Evolutionary conservation across 2,113 vertebrate species (phyloP).

Genomic region (Epinephelus lanceolatus): DNA sequence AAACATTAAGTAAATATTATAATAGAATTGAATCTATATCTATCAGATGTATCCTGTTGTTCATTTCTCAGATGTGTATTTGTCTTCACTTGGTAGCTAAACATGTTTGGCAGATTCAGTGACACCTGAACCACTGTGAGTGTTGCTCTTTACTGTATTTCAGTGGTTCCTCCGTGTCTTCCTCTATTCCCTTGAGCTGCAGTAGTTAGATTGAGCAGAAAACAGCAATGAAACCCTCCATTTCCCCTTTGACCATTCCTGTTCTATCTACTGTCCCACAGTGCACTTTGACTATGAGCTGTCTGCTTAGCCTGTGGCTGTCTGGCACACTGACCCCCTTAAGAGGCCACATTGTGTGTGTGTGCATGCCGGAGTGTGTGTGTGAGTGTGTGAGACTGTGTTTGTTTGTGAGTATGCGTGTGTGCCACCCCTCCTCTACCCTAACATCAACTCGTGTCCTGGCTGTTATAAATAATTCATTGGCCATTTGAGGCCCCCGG

Average conservation of each 20-base stretch:
- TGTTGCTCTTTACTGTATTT: not conserved
- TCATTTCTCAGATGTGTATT: not conserved
- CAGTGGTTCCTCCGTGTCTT: not conserved
- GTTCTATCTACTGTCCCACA: slow-evolving; percentile 61
- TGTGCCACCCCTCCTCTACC: slow-evolving; percentile 64
- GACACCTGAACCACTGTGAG: not conserved
- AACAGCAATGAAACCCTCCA: slow-evolving; percentile 53
- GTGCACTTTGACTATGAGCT: slow-evolving; percentile 65
- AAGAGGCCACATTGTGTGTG: slow-evolving; percentile 54
- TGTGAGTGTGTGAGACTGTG: slow-evolving; percentile 27
- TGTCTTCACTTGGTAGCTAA: not conserved
- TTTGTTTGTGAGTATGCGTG: slow-evolving; percentile 28
- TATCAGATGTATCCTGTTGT: not conserved
- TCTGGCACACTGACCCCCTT: slow-evolving; percentile 77
- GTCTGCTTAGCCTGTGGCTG: slow-evolving; percentile 73
- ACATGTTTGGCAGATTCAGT: not conserved
- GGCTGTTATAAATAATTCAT: slow-evolving; percentile 83
- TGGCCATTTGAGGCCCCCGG: slow-evolving; percentile 80
- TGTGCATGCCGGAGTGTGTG: not conserved
- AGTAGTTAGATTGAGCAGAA: slow-evolving; percentile 68
- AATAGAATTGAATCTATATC: not conserved
- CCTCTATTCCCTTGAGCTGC: slow-evolving; percentile 12
- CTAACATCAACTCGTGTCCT: slow-evolving; percentile 78
- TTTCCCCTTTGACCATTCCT: slow-evolving; percentile 54
- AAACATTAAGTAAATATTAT: not conserved